Base-by-base conservation (phyloP, 2,113 vertebrate species). In the Brachyhypopomus occidentalis region DNA sequence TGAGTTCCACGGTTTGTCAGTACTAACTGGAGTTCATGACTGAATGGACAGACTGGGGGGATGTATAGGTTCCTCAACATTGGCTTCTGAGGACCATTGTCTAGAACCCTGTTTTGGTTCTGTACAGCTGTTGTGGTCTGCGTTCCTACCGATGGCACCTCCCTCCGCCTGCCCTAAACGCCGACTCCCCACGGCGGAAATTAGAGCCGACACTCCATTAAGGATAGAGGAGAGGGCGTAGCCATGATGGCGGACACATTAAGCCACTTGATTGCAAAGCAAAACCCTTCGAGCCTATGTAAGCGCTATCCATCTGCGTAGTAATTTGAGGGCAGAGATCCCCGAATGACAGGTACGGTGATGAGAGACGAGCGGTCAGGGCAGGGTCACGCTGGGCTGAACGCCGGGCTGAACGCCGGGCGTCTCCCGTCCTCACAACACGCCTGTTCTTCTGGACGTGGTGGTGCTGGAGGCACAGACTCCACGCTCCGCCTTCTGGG, bases 241-340 rank as follows among this genome's bases (percentile, higher is more conserved):
- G 79, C 56, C 60, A 80, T 66, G 79, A 80, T 9, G 60, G 71
- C 66, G 79, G 71, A 80, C 9, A 30, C 66, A 80, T 80, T 80
- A 80, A 80, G 79, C 79, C 79, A 80, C 79, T 80, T 80, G 79
- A 80, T 80, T 80, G 79, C 79, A 80, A 64, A 71, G 59, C 79
- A 58, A 80, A 80, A 80, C 41, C 71, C 79, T 80, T 74, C 71
- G 66, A 80, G 79, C 79, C 36, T 80, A 75, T 80, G 25, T 80
- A 80, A 80, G 79, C 79, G 52, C 79, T 59, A 74, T 80, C 64
- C 79, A 74, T 80, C 79, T 74, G 60, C 27, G 27, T 27, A 20
- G 71, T 48, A 74, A 75, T 80, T 80, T 74, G 79, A 12, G 56
- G 25, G 79, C 17, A 80, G 66, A 67, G 60, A 71, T 80, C 27